Evolutionary conservation across 1,140 invertebrate genomes (phyloP).

Genomic region (Drosophila ohnishii): DNA sequence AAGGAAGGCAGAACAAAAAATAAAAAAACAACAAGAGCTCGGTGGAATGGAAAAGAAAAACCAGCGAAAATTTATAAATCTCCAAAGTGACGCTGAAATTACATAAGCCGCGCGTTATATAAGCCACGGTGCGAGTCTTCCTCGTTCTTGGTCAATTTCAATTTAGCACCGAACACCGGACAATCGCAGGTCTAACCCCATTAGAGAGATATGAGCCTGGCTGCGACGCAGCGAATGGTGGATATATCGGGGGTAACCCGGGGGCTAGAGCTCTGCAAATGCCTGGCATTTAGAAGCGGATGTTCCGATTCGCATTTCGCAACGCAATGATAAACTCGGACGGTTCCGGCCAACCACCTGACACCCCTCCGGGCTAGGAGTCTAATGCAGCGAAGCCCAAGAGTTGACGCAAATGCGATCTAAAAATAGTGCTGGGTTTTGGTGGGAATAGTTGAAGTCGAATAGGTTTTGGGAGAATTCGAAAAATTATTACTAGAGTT

Average conservation of each 20-base stretch:
- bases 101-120: constrained; percentile 67
- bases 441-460: background rate
- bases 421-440: constrained; percentile 1
- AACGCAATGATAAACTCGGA: constrained; percentile 75
- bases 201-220: constrained; percentile 44
- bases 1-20: constrained; percentile 16
- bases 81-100: constrained; percentile 76
- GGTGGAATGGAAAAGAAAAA: constrained; percentile 43
- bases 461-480: background rate
- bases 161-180: constrained; percentile 53
- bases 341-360: constrained; percentile 62
- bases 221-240: background rate
- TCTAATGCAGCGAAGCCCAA: constrained; percentile 1
- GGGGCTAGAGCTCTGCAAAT: constrained; percentile 26
- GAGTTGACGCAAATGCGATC: constrained; percentile 25
- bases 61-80: constrained; percentile 74
- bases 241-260: constrained; percentile 2
- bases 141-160: constrained; percentile 50
- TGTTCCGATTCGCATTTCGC: constrained; percentile 80
- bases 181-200: constrained; percentile 55
- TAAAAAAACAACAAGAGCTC: constrained; percentile 17
- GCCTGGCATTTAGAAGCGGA: constrained; percentile 78
- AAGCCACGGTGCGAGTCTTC: constrained; percentile 30
- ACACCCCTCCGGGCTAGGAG: constrained; percentile 5
- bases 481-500: background rate